A percentile compares a stretch with the other conserved stretches of the same genome.
Evolutionary conservation across 2,797 vertebrate genomes (phyloP).

Genomic region (Kryptopterus vitreolus): DNA sequence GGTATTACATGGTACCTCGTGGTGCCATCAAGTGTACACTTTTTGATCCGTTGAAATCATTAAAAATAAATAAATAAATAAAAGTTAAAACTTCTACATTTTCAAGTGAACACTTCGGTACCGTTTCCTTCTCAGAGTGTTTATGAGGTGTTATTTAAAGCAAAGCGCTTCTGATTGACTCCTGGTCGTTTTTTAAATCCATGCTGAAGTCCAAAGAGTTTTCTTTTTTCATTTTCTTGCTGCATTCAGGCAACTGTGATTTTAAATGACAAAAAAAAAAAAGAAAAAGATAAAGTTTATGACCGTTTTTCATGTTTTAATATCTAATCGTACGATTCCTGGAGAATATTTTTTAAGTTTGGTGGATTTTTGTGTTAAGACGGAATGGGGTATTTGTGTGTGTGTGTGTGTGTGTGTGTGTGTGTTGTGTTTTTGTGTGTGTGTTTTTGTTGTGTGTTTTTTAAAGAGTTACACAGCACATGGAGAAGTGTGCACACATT

Average conservation of each 20-base stretch:
- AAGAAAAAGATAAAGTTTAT: background rate
- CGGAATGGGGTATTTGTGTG: too few species aligned
- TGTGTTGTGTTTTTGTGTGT: too few species aligned
- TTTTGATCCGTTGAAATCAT: too few species aligned
- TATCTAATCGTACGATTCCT: constrained; percentile 40
- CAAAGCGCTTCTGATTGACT: constrained; percentile 71
- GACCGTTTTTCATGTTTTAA: constrained; percentile 33
- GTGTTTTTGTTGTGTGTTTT: background rate
- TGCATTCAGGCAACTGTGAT: constrained; percentile 87
- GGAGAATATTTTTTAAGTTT: constrained; percentile 31
- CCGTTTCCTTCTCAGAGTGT: background rate
- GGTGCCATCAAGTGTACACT: background rate
- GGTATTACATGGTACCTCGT: constrained; percentile 7
- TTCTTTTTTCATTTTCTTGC: constrained; percentile 72
- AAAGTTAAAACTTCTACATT: background rate
- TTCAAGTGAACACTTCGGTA: background rate
- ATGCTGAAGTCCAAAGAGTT: constrained; percentile 94
- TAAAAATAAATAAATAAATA: too few species aligned
- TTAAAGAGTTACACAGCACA: constrained; percentile 26
- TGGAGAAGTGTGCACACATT: constrained; percentile 12
- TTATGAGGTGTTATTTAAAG: constrained; percentile 31
- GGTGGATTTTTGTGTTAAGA: constrained; percentile 30
- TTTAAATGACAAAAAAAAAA: constrained; percentile 24
- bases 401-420: too few species aligned
- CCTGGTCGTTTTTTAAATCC: constrained; percentile 64